Base-by-base conservation (phyloP, 2,888 invertebrate genomes). In the Chrysolina oricalcia region DNA sequence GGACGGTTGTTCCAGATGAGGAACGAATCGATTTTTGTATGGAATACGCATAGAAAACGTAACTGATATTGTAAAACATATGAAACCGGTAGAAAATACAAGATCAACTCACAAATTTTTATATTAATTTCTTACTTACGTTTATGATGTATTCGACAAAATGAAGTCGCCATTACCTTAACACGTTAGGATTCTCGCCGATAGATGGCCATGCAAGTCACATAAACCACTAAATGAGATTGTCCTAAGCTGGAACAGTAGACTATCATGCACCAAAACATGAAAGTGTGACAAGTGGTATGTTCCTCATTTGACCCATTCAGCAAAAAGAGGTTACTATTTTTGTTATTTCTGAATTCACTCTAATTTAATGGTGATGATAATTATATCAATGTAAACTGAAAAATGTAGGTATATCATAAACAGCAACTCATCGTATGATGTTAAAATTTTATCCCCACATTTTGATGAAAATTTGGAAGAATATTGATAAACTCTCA, bases 211-310 rank as follows among this genome's bases (percentile, higher is more conserved):
- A 48, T 48, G 17, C 50, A 50, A 50, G 50, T 50, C 17, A 50
- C n/a, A 50, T 17, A 50, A 50, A 50, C 50, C 50, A 50, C n/a
- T 8, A 50, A 50, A 50, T 50, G 17, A 6, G 50, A 50, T 17
- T 50, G 50, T n/a, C 50, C 15, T n/a, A 50, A 50, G n/a, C 50
- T 13, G n/a, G n/a, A 6, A 17, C n/a, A 13, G 8, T 50, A 13
- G n/a, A 13, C 8, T 50, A 13, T n/a, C 8, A 50, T 17, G 8
- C n/a, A n/a, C n/a, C n/a, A 6, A 50, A n/a, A 50, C 17, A 2
- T 50, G 50, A 50, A 50, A 50, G n/a, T 50, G 50, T 50, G 50
- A 50, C 50, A 50, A 50, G 50, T 50, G 50, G 50, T 50, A 48
- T 15, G 48, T 48, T 48, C 48, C 48, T 13, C n/a, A 17, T 50